phyloP scores from a whole-genome alignment of 2,113 vertebrate genomes.

The Nesoenas mayeri region DNA sequence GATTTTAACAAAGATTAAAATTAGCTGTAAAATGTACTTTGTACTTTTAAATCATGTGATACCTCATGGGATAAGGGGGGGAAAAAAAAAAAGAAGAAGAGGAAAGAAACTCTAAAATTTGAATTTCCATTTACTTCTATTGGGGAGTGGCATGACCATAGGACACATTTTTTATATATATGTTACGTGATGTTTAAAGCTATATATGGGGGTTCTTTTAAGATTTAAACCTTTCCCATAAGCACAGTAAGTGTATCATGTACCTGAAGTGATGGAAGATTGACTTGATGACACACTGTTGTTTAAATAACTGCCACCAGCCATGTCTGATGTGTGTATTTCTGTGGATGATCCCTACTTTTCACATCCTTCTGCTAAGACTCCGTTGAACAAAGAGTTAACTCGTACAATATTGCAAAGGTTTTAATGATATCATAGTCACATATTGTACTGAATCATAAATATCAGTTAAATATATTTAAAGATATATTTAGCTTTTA shows the following conservation, averaged over 20 bases:
- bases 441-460: background rate
- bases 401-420: background rate
- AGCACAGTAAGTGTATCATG: background rate
- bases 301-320: constrained; percentile 6
- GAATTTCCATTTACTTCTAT: background rate
- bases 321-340: background rate
- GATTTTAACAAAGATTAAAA: background rate
- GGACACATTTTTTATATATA: background rate
- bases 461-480: background rate
- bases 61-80: background rate
- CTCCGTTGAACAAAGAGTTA: background rate
- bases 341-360: background rate
- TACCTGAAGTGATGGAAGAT: background rate
- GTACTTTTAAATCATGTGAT: background rate
- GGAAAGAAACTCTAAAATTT: background rate
- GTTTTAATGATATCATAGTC: background rate
- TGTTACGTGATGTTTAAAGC: background rate
- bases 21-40: background rate
- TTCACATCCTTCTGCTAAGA: background rate
- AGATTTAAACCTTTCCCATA: background rate
- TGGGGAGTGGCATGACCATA: background rate
- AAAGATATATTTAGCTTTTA: background rate
- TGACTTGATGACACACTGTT: background rate
- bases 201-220: background rate
- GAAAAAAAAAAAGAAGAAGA: background rate